Percentiles rank a stretch among this genome's conserved stretches.
These are phyloP conservation scores for Suncus etruscus DNA, from an alignment of 2,113 vertebrate species.

Conservation along the genomic window DNA sequence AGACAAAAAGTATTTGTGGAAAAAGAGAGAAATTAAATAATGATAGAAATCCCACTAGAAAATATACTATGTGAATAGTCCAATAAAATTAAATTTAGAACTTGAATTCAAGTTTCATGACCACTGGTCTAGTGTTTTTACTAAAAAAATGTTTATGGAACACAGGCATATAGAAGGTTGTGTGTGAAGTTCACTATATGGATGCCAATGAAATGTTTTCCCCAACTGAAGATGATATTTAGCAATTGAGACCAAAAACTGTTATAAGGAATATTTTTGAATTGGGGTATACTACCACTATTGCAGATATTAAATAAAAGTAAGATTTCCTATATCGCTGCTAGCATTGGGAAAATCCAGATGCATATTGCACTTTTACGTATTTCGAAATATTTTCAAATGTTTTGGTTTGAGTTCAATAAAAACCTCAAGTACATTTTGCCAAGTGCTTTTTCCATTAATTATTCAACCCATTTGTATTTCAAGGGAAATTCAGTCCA, in stretches of 20 bases:
- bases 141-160: slow-evolving; percentile 8
- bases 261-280: slow-evolving; percentile 77
- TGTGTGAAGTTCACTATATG: slow-evolving; percentile 3
- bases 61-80: background rate
- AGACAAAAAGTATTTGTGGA: slow-evolving; percentile 5
- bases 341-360: slow-evolving; percentile 78
- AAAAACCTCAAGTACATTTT: slow-evolving; percentile 83
- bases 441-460: slow-evolving; percentile 84
- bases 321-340: slow-evolving; percentile 79
- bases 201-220: slow-evolving; percentile 60
- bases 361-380: slow-evolving; percentile 83
- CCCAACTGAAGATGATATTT: slow-evolving; percentile 76
- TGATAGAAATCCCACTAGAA: slow-evolving; percentile 51
- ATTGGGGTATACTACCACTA: slow-evolving; percentile 74
- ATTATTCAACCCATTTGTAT: slow-evolving; percentile 85
- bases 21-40: slow-evolving; percentile 17
- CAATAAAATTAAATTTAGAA: slow-evolving; percentile 43
- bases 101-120: background rate
- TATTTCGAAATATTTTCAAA: slow-evolving; percentile 85
- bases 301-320: slow-evolving; percentile 83
- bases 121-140: background rate
- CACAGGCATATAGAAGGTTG: slow-evolving; percentile 20
- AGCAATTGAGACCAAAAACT: slow-evolving; percentile 66
- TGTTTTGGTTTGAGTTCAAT: slow-evolving; percentile 84
- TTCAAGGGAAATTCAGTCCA: slow-evolving; percentile 84